phyloP scores from a whole-genome alignment of 1,140 invertebrate species.

The Drosophila murphyi region DNA sequence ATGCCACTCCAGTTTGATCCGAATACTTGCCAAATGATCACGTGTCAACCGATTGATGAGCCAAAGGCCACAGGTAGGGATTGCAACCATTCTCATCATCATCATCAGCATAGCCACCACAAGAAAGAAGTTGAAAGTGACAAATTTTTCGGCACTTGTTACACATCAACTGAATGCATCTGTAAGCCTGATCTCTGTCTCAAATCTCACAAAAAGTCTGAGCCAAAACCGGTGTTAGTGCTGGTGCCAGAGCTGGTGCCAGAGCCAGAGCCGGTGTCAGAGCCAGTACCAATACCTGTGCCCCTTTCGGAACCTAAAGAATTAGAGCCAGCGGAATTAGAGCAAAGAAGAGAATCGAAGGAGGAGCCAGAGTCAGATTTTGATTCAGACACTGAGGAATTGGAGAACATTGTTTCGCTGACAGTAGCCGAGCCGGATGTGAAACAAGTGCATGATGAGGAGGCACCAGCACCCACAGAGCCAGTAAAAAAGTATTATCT shows the following conservation, averaged over 20 bases:
- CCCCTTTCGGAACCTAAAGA: not conserved
- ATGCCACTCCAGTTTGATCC: slow-evolving; percentile 69
- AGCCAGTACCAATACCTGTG: not conserved
- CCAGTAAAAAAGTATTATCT: slow-evolving; percentile 45
- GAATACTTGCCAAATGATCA: slow-evolving; percentile 32
- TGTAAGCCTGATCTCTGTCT: not conserved
- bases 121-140: not conserved
- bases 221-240: not conserved
- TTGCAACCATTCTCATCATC: not conserved
- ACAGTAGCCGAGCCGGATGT: not conserved
- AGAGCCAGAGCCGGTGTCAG: not conserved
- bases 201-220: not conserved
- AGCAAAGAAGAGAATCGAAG: not conserved
- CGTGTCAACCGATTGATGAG: not conserved
- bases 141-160: not conserved
- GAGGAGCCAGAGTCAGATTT: not conserved
- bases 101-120: not conserved
- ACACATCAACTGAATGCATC: not conserved
- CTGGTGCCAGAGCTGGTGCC: not conserved
- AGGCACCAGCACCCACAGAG: not conserved
- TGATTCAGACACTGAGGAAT: not conserved
- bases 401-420: not conserved
- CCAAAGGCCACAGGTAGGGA: slow-evolving; percentile 9
- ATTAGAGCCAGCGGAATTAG: not conserved
- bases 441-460: not conserved